Conservation (phyloP, 2,113 vertebrate genomes). For the Labrus mixtus region DNA sequence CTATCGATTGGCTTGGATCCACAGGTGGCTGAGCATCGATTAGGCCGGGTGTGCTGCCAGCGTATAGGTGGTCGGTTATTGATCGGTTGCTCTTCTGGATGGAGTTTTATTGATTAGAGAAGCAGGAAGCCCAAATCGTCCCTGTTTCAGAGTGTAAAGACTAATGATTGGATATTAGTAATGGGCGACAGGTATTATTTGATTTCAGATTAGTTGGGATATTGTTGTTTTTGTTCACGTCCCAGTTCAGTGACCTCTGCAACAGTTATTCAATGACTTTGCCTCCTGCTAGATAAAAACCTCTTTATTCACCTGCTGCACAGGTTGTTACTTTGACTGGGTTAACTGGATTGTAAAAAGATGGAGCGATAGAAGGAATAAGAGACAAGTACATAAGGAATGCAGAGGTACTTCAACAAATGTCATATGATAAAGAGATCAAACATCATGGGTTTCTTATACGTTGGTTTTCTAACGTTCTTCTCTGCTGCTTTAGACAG, state of each 20-base stretch:
- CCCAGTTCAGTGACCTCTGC: constrained; percentile 23
- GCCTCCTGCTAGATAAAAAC: background rate
- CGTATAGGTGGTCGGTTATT: constrained; percentile 71
- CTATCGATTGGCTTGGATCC: constrained; percentile 73
- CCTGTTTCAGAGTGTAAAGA: constrained; percentile 42
- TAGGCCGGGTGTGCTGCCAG: constrained; percentile 54
- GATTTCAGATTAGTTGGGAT: constrained; percentile 14
- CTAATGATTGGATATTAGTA: constrained; percentile 64
- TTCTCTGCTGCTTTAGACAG: background rate
- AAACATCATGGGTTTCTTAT: background rate
- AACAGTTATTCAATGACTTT: constrained; percentile 22
- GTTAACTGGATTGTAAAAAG: constrained; percentile 17
- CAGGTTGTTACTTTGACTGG: constrained; percentile 3
- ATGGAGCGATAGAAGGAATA: background rate
- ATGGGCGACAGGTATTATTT: constrained; percentile 49
- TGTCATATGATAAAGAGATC: background rate
- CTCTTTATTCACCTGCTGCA: constrained; percentile 13
- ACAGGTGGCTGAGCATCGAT: constrained; percentile 86
- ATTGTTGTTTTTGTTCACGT: constrained; percentile 30
- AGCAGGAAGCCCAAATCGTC: constrained; percentile 42
- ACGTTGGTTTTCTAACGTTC: background rate
- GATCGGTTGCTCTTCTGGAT: constrained; percentile 72
- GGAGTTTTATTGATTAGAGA: constrained; percentile 55
- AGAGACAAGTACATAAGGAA: too few species aligned
- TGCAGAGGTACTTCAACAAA: background rate